Conservation (phyloP, 2,797 vertebrate genomes). For the Merluccius polli region DNA sequence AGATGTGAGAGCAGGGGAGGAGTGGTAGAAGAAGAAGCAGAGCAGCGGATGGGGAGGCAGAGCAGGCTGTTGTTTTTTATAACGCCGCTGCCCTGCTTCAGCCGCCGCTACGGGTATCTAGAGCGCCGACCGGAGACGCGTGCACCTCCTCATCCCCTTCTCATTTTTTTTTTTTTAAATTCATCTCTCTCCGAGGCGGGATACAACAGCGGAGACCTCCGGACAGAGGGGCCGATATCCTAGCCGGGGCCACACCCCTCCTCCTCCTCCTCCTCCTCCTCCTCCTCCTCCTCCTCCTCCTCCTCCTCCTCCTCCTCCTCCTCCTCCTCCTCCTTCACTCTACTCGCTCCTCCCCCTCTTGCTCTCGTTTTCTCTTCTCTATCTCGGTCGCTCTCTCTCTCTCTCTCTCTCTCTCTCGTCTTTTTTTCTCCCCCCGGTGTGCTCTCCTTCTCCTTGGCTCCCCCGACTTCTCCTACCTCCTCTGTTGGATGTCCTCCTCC, state of each 20-base stretch:
- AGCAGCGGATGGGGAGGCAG: slow-evolving; percentile 23
- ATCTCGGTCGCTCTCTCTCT: slow-evolving; percentile 20
- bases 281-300: slow-evolving; percentile 29
- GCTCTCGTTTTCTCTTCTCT: background rate
- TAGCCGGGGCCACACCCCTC: slow-evolving; percentile 36
- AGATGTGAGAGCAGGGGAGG: background rate
- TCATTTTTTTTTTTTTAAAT: background rate
- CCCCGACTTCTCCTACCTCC: slow-evolving; percentile 28
- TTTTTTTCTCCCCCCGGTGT: slow-evolving; percentile 41
- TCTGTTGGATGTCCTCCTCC: slow-evolving; percentile 71
- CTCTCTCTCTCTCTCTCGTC: slow-evolving; percentile 34
- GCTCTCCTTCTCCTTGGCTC: slow-evolving; percentile 27
- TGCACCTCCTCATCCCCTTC: slow-evolving; percentile 3
- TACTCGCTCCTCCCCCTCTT: slow-evolving; percentile 35
- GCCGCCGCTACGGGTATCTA: too few species aligned
- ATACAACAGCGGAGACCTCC: slow-evolving; percentile 16
- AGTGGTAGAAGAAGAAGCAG: slow-evolving; percentile 11
- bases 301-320: slow-evolving; percentile 42
- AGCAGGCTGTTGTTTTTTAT: slow-evolving; percentile 43
- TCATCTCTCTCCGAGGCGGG: slow-evolving; percentile 20
- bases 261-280: slow-evolving; percentile 49
- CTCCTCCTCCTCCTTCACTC: slow-evolving; percentile 46
- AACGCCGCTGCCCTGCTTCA: slow-evolving; percentile 37
- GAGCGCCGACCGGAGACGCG: too few species aligned
- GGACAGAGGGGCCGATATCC: slow-evolving; percentile 33